Conservation (phyloP, 2,797 vertebrate genomes). For the Mormyrus hasselquistii region DNA sequence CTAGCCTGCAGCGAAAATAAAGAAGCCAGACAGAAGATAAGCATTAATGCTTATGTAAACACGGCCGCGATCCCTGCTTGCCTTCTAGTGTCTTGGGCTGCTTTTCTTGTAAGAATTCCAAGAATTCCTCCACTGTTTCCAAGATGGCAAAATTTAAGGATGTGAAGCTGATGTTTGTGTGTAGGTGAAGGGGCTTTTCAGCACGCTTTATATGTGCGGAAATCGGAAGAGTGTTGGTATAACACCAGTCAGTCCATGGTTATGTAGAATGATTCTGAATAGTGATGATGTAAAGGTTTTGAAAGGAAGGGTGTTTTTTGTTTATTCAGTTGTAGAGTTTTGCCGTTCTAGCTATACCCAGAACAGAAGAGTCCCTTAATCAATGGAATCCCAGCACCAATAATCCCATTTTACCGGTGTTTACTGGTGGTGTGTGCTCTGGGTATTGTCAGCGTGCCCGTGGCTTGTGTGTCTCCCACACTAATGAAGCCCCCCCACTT, state of each 20-base stretch:
- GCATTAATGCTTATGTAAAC: constrained; percentile 62
- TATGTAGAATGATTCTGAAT: background rate
- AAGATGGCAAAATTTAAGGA: constrained; percentile 35
- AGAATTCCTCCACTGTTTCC: constrained; percentile 33
- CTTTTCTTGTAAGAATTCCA: constrained; percentile 52
- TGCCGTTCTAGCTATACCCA: background rate
- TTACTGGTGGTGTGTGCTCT: background rate
- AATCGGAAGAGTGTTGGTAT: background rate
- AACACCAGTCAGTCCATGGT: background rate
- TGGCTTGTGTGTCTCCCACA: background rate
- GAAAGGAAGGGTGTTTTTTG: background rate
- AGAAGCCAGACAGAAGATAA: constrained; percentile 62
- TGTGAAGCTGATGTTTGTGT: constrained; percentile 29
- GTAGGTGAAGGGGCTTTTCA: background rate
- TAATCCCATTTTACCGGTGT: background rate
- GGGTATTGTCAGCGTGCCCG: background rate
- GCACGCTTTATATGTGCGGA: background rate
- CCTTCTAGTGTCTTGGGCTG: constrained; percentile 48
- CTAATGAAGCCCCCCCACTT: constrained; percentile 21
- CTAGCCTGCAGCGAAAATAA: constrained; percentile 49
- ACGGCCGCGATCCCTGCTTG: constrained; percentile 52
- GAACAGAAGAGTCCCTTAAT: background rate
- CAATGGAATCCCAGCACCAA: background rate
- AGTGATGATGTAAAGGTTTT: background rate
- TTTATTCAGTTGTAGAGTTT: background rate